Percentiles rank a stretch among this genome's conserved stretches.
phyloP scores from a whole-genome alignment of 2,888 invertebrate species.

The Drosophila glabriapex region DNA sequence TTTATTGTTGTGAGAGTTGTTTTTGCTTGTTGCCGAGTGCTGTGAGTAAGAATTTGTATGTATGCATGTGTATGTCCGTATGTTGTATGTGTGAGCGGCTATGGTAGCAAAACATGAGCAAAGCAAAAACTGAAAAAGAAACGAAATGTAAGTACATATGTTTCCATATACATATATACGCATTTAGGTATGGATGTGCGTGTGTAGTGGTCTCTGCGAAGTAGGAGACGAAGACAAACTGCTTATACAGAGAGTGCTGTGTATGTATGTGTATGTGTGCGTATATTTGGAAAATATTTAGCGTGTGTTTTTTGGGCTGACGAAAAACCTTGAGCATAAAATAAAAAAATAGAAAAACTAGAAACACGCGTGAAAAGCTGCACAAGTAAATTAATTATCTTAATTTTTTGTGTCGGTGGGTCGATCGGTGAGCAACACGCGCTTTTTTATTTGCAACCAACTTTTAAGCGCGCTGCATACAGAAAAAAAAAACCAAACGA shows the following conservation, averaged over 20 bases:
- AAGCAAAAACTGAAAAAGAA: constrained; percentile 74
- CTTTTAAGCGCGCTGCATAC: constrained; percentile 50
- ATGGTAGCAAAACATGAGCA: constrained; percentile 74
- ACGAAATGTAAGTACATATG: constrained; percentile 52
- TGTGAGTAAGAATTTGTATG: constrained; percentile 47
- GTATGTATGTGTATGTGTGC: constrained; percentile 14
- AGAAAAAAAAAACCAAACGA: constrained; percentile 40
- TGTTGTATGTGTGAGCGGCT: constrained; percentile 43
- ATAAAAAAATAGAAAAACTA: constrained; percentile 23
- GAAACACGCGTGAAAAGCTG: constrained; percentile 66
- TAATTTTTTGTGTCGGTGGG: constrained; percentile 19
- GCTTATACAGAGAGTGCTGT: constrained; percentile 37
- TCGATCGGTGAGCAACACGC: constrained; percentile 43
- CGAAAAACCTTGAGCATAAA: constrained; percentile 75
- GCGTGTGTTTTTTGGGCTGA: constrained; percentile 38
- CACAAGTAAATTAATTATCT: constrained; percentile 46
- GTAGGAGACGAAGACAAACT: constrained; percentile 50
- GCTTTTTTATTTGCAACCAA: constrained; percentile 50
- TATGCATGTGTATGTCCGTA: constrained; percentile 24
- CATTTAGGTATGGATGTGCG: constrained; percentile 8
- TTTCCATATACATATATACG: constrained; percentile 12
- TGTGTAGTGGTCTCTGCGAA: constrained; percentile 42
- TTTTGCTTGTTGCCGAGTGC: constrained; percentile 76
- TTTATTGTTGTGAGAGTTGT: constrained; percentile 71
- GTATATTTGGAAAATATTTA: constrained; percentile 62